Base-by-base conservation (phyloP, 2,888 invertebrate species). In the Meganola albula region DNA sequence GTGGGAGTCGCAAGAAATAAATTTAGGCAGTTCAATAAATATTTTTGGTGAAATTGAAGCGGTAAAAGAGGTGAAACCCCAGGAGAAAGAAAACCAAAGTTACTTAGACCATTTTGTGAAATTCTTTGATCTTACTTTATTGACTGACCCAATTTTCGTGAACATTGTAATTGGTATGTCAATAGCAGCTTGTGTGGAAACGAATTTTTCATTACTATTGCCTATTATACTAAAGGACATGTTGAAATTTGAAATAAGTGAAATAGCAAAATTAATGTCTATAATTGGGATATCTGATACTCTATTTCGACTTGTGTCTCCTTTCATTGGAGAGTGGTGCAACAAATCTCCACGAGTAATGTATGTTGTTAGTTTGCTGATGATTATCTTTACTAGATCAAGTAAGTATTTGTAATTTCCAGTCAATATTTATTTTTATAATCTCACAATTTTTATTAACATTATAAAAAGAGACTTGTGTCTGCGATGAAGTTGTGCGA, bases 131-230 rank as follows among this genome's bases (percentile, higher is more conserved):
- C 69, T 92, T 30, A 88, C 88, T 23, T 74, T 92, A 24, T 64
- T 92, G n/a, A 86, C 74, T 40, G 92, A 92, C 69, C 89, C 90
- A 12, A 79, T 89, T 47, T 92, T 91, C 57, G 86, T 91, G 1
- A 92, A 89, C 51, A 89, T 92, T 41, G 86, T 91, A 76, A 36
- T 91, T 25, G 92, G 92, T 9, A 74, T 92, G 63, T 90, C 92
- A 0, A 63, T 92, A 18, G 91, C 91, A 1, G 84, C 90, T 4
- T 90, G 91, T 53, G 90, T 90, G 0, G 92, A 92, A 62, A 84
- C 90, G 0, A 92, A 91, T 55, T 92, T 92, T 58, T 89, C 91
- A 0, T 60, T 90, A 8, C 56, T 92, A 27, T 83, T 90, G 3
- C 91, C 92, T 2, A 89, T 92, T 27, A 91, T 92, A 36, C 67